These are phyloP conservation scores for Corythornis madagascariensis DNA, from an alignment of 2,113 vertebrate species.

Conservation along the genomic window DNA sequence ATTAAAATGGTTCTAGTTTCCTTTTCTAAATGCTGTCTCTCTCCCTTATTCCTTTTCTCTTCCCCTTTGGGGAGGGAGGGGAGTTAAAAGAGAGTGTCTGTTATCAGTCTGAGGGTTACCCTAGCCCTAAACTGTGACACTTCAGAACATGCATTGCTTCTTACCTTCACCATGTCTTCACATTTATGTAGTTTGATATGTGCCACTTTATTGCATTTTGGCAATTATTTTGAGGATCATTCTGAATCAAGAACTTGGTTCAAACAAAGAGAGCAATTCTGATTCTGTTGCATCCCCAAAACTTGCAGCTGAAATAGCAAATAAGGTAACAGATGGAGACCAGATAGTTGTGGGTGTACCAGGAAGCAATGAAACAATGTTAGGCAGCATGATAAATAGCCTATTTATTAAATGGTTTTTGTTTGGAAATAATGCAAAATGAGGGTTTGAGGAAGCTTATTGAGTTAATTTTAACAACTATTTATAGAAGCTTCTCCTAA, in stretches of 20 bases:
- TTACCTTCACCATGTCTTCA: neutral
- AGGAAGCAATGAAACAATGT: neutral
- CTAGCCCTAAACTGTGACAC: no score
- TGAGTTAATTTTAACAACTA: neutral
- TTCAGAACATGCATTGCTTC: neutral
- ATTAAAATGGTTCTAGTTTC: no score
- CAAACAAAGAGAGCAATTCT: neutral
- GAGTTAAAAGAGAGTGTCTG: no score
- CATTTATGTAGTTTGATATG: neutral
- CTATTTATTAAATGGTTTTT: neutral
- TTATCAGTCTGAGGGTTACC: no score
- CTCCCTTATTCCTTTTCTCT: no score
- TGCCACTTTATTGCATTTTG: neutral
- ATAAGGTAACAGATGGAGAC: neutral
- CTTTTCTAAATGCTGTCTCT: no score
- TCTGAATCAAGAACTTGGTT: neutral
- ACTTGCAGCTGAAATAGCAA: neutral
- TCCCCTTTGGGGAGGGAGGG: no score
- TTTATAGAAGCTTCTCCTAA: neutral
- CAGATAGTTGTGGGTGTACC: neutral
- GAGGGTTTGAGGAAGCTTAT: neutral
- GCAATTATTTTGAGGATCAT: neutral
- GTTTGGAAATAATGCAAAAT: neutral
- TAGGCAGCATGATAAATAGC: neutral
- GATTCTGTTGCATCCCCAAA: neutral